phyloP scores from a whole-genome alignment of 92 coral and sea anemone species.

The Parazoanthus darwini region DNA sequence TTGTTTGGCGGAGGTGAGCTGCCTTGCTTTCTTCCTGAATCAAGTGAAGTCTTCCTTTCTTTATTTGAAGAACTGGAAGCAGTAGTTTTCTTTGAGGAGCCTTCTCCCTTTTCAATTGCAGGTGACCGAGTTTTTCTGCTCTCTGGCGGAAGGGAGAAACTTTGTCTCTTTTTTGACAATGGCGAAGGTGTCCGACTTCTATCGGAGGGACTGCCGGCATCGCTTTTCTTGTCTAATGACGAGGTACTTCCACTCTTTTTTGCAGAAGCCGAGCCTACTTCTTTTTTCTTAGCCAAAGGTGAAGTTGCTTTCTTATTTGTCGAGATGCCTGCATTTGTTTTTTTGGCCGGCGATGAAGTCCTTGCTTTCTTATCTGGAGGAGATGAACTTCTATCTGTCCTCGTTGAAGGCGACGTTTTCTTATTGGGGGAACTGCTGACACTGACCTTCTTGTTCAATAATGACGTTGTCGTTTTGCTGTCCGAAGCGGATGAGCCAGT shows the following conservation, averaged over 20 bases:
- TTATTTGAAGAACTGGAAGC: neutral
- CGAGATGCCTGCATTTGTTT: neutral
- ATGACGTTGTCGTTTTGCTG: neutral
- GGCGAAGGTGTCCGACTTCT: constrained; percentile 28
- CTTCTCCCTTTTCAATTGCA: neutral
- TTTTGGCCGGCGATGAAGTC: neutral
- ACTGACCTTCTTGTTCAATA: neutral
- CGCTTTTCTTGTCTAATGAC: neutral
- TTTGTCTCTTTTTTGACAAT: neutral
- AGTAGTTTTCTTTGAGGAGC: neutral
- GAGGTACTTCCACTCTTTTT: constrained; percentile 1
- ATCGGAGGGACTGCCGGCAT: neutral
- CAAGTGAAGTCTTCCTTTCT: neutral
- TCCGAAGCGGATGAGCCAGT: neutral
- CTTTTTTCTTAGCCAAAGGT: neutral
- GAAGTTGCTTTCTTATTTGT: neutral
- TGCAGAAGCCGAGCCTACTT: neutral
- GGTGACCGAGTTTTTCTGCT: constrained; percentile 1
- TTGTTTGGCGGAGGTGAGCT: constrained; percentile 17
- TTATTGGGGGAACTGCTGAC: neutral
- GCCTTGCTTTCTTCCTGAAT: neutral
- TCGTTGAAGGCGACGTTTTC: neutral
- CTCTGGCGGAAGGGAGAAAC: constrained; percentile 16
- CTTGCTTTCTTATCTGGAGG: constrained; percentile 5
- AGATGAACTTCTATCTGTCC: neutral